Conservation (phyloP, 1,140 invertebrate species). For the Atopsyche davidsoni region DNA sequence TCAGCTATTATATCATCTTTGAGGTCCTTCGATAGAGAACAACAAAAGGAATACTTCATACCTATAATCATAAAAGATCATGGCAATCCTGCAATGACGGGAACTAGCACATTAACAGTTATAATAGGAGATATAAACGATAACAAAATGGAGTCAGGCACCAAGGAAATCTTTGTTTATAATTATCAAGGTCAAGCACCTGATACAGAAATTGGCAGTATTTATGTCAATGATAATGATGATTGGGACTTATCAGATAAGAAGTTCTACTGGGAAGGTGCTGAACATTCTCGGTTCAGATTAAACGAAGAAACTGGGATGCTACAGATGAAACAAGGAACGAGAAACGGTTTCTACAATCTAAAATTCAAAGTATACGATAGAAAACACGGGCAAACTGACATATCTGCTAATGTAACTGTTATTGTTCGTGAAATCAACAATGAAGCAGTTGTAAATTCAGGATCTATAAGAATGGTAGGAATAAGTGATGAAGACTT, state of each 20-base stretch:
- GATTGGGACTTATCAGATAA: slow-evolving; percentile 70
- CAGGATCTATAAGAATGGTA: slow-evolving; percentile 58
- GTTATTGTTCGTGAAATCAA: slow-evolving; percentile 58
- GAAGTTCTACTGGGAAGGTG: slow-evolving; percentile 56
- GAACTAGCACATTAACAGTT: slow-evolving; percentile 59
- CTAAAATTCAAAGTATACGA: slow-evolving; percentile 60
- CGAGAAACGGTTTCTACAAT: slow-evolving; percentile 53
- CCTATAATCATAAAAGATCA: slow-evolving; percentile 58
- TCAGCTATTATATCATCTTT: slow-evolving; percentile 55
- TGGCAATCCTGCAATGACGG: slow-evolving; percentile 53
- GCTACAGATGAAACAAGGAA: slow-evolving; percentile 59
- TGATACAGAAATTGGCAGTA: slow-evolving; percentile 58
- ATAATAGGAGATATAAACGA: slow-evolving; percentile 66
- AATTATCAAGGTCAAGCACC: slow-evolving; percentile 60
- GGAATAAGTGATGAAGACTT: slow-evolving; percentile 64
- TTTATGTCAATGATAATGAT: slow-evolving; percentile 64
- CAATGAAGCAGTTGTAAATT: slow-evolving; percentile 60
- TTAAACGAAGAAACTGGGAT: slow-evolving; percentile 57
- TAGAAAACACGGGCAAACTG: slow-evolving; percentile 50
- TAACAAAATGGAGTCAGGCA: slow-evolving; percentile 61
- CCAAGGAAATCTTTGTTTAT: slow-evolving; percentile 64
- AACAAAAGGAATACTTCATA: slow-evolving; percentile 56
- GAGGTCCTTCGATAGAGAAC: slow-evolving; percentile 61
- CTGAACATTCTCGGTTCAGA: slow-evolving; percentile 50
- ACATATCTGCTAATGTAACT: slow-evolving; percentile 55